Evolutionary conservation across 2,888 invertebrate species (phyloP).

Genomic region (Oegoconia quadripuncta): DNA sequence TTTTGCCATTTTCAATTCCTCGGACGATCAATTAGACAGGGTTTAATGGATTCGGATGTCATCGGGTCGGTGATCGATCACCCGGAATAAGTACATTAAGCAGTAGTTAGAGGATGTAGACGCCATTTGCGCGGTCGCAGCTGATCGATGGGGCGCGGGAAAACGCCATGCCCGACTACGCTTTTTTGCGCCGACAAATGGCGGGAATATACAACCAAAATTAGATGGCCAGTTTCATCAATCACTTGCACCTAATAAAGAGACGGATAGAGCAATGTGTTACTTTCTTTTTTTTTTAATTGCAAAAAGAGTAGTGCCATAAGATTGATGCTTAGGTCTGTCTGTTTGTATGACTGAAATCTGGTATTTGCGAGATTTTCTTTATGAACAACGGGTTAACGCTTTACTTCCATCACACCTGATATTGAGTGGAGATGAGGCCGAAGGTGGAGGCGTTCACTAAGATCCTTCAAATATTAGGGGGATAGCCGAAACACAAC

Average conservation of each 20-base stretch:
- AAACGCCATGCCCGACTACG: constrained; percentile 19
- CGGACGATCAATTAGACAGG: constrained; percentile 70
- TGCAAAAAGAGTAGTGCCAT: not conserved
- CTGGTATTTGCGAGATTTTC: no score
- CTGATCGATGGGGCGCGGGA: constrained; percentile 42
- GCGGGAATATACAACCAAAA: constrained; percentile 14
- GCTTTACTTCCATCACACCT: no score
- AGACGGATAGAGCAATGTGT: constrained; percentile 15
- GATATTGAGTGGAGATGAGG: no score
- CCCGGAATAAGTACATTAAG: constrained; percentile 66
- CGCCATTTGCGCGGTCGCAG: constrained; percentile 33
- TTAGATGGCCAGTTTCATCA: constrained; percentile 15
- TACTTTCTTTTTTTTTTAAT: constrained; percentile 11
- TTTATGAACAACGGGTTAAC: not conserved
- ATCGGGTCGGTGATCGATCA: constrained; percentile 63
- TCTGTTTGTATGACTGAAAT: no score
- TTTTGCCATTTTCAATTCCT: constrained; percentile 69
- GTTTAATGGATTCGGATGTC: constrained; percentile 72
- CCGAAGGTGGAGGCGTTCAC: no score
- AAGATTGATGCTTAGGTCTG: no score
- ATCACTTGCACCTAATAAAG: constrained; percentile 15
- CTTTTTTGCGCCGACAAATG: constrained; percentile 19
- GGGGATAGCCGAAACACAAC: no score
- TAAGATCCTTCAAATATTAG: no score
- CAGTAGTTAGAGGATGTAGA: constrained; percentile 51